Evolutionary conservation across 2,888 invertebrate genomes (phyloP), one percentile per base, ranked within the genome.

Genomic region (Epirrhoe tristata): DNA sequence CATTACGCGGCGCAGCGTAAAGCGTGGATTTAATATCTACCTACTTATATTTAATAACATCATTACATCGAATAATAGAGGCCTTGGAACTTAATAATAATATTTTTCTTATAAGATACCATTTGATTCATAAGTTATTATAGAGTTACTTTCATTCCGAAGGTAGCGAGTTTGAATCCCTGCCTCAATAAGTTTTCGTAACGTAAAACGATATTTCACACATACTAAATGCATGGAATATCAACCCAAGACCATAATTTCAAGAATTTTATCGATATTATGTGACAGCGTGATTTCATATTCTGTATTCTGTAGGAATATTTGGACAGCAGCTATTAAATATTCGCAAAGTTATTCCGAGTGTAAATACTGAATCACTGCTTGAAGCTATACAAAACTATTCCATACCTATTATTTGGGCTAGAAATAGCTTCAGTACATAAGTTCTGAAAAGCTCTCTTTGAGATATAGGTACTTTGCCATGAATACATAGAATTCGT

Each of bases 1-100:
- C 66, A 69, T 66, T 73, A 65, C 66, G 32, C 66, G 50, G 16
- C 66, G 50, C 60, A 66, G 62, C 61, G 64, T 64, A 64, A 57
- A 14, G 31, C 54, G 36, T 7, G n/a, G 12, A 17, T 34, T 16
- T 31, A 31, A 51, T 58, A 60, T 10, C 3, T 32, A 55, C 17
- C 8, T 39, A 57, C 48, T 57, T 43, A 12, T 56, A 34, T 17
- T 58, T 12, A 48, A 43, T 55, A 51, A 62, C 48, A 57, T 58
- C 31, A 58, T 51, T 34, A 39, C 16, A 17, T 10, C 7, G 16
- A 34, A 43, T 36, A 39, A 6, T 31, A 31, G 31, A 34, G 24
- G 58, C 58, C 46, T 58, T 56, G 55, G 36, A 43, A 24, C 39
- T 16, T 55, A 34, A 17, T 55, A 10, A 54, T 36, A 7, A 10